phyloP scores from a whole-genome alignment of 2,797 vertebrate genomes.

The Helarctos malayanus region DNA sequence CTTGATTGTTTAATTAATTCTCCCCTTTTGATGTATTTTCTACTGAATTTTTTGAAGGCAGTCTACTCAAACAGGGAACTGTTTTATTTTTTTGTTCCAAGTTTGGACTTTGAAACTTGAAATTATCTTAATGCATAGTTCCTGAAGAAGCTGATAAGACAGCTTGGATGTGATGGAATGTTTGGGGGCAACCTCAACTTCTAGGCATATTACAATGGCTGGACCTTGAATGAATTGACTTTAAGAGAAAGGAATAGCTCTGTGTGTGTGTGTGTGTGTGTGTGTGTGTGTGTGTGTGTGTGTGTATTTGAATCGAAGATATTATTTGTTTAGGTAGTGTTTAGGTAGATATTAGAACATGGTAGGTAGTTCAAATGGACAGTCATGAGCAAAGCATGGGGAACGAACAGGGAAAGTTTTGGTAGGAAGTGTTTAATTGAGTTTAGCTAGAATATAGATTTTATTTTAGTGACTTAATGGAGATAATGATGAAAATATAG shows the following conservation, averaged over 20 bases:
- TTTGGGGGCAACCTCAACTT: background rate
- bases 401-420: background rate
- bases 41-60: background rate
- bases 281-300: background rate
- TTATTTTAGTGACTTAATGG: background rate
- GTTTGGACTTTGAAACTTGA: constrained; percentile 10
- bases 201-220: background rate
- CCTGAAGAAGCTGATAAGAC: background rate
- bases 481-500: background rate
- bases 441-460: background rate
- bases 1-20: background rate
- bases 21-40: background rate
- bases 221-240: background rate
- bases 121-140: background rate
- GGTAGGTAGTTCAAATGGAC: background rate
- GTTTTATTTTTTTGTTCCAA: background rate
- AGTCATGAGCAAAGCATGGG: background rate
- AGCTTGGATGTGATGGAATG: background rate
- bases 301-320: background rate
- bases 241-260: background rate
- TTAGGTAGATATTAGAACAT: background rate
- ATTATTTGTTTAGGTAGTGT: background rate
- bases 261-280: background rate
- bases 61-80: background rate
- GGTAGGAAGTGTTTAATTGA: background rate